These are phyloP conservation scores for Micrastur ruficollis DNA, from an alignment of 2,797 vertebrate species.

Conservation along the genomic window DNA sequence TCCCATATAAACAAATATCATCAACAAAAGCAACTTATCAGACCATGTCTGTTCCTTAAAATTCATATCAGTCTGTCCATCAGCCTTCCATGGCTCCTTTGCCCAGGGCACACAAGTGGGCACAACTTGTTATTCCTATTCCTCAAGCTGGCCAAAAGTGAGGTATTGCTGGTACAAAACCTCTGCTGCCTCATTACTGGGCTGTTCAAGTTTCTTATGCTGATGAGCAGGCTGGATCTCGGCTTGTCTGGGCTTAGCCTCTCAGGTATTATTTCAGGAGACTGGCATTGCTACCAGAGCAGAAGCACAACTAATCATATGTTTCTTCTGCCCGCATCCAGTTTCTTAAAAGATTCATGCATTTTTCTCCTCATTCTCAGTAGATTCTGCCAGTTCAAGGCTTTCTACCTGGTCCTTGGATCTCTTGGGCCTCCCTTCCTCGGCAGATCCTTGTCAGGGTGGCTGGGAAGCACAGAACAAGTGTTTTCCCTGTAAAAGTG, in stretches of 20 bases:
- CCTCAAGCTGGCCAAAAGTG: not conserved
- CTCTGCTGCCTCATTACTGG: not conserved
- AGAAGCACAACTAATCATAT: not conserved
- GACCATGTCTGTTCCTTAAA: not conserved
- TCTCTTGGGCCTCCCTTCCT: not conserved
- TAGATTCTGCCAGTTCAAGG: not conserved
- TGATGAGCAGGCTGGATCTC: not conserved
- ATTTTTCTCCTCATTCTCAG: not conserved
- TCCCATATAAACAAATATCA: fast-evolving
- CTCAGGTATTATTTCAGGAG: not conserved
- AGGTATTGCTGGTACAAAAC: not conserved
- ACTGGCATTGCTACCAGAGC: not conserved
- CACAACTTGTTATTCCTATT: not conserved
- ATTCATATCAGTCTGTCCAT: not conserved
- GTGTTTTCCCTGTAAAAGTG: not conserved
- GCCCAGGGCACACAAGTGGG: not conserved
- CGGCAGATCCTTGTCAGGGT: not conserved
- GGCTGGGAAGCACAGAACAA: not conserved
- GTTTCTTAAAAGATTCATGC: not conserved
- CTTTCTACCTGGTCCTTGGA: not conserved
- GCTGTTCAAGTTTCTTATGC: not conserved
- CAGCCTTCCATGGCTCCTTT: not conserved
- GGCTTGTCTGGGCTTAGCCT: not conserved
- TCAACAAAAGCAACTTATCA: not conserved
- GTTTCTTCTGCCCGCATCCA: not conserved